These are phyloP conservation scores for Xyliphius kryptos DNA, from an alignment of 2,113 vertebrate genomes.

Conservation along the genomic window DNA sequence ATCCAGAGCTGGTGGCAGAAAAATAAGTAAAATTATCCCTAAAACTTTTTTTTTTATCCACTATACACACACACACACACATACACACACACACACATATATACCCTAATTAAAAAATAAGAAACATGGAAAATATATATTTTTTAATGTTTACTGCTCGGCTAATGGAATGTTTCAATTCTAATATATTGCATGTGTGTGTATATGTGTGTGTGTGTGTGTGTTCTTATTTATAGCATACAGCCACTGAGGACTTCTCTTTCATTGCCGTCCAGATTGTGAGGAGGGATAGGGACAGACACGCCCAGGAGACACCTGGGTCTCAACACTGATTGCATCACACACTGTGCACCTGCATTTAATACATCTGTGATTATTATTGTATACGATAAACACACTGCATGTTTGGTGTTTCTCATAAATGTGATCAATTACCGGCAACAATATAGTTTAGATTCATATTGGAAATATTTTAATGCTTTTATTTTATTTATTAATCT, in stretches of 20 bases:
- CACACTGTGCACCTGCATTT: slow-evolving; percentile 7
- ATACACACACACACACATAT: too few species aligned
- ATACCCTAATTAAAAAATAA: background rate
- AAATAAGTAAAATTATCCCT: too few species aligned
- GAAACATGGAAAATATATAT: background rate
- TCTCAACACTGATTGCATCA: slow-evolving; percentile 12
- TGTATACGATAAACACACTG: background rate
- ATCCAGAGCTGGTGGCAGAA: too few species aligned
- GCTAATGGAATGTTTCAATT: background rate
- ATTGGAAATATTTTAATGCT: too few species aligned
- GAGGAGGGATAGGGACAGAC: background rate
- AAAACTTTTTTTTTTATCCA: too few species aligned
- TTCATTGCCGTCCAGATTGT: background rate
- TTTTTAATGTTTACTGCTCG: background rate
- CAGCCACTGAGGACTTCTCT: slow-evolving; percentile 2
- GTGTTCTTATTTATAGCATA: too few species aligned
- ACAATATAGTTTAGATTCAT: too few species aligned
- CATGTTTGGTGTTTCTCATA: too few species aligned
- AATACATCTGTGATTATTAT: too few species aligned
- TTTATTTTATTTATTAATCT: too few species aligned
- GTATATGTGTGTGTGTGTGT: background rate
- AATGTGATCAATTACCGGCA: too few species aligned
- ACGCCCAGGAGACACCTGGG: slow-evolving; percentile 3
- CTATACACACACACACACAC: too few species aligned
- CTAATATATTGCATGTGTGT: background rate